Percentiles rank a stretch among this genome's conserved stretches.
These are phyloP conservation scores for Zaprionus kolodkinae DNA, from an alignment of 1,140 invertebrate genomes.

Conservation along the genomic window DNA sequence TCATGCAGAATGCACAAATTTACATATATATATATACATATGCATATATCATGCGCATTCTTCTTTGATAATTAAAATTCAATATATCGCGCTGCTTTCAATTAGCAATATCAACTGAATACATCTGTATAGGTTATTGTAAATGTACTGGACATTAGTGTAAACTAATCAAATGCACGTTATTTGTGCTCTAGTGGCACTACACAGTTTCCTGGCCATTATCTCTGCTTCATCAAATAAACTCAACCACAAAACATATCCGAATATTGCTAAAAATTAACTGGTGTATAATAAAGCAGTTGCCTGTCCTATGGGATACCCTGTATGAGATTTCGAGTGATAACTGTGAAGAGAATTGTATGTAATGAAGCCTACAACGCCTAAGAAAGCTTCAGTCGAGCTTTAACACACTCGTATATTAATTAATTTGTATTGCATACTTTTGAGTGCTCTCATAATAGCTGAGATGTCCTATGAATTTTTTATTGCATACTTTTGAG, in stretches of 20 bases:
- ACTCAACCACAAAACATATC: background rate
- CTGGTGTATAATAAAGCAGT: background rate
- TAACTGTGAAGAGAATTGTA: background rate
- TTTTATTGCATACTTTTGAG: too few species aligned
- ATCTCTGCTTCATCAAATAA: background rate
- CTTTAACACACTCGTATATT: too few species aligned
- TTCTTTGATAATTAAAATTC: background rate
- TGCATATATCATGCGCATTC: background rate
- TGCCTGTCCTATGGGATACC: background rate
- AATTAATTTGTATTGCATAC: too few species aligned
- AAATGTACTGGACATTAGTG: background rate
- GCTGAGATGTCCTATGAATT: too few species aligned
- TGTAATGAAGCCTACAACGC: too few species aligned
- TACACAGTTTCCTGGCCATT: background rate
- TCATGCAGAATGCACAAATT: background rate
- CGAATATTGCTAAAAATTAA: background rate
- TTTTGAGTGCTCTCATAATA: too few species aligned
- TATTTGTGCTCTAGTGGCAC: conserved; percentile 4
- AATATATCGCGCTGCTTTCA: background rate
- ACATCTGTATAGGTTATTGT: background rate
- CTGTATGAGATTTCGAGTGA: background rate
- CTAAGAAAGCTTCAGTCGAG: too few species aligned
- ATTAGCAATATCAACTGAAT: conserved; percentile 2
- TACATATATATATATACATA: background rate
- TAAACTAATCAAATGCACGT: conserved; percentile 5